A percentile compares a stretch with the other conserved stretches of the same genome.
phyloP scores from a whole-genome alignment of 2,888 invertebrate genomes.

The Charanyca ferruginea region DNA sequence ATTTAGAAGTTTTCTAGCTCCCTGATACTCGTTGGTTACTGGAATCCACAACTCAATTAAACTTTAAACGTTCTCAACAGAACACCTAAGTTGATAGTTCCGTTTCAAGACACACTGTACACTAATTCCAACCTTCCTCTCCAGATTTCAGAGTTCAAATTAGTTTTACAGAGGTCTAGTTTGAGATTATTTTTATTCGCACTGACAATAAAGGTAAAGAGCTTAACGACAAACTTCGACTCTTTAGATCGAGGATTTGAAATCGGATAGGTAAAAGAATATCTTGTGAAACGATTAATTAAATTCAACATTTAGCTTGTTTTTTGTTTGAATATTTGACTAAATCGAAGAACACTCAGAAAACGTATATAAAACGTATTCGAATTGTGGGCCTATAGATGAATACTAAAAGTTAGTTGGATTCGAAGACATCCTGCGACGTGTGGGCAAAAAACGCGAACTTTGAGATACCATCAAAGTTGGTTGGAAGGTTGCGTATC shows the following conservation, averaged over 20 bases:
- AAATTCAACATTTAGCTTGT: slow-evolving; percentile 23
- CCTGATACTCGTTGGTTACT: slow-evolving; percentile 79
- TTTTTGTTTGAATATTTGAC: slow-evolving; percentile 22
- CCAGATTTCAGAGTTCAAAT: not conserved
- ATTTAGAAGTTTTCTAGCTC: slow-evolving; percentile 73
- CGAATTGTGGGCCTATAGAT: too few species aligned
- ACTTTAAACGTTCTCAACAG: slow-evolving; percentile 83
- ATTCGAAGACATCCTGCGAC: too few species aligned
- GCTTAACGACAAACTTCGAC: slow-evolving; percentile 55
- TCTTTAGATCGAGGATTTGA: slow-evolving; percentile 39
- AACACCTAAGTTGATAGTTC: slow-evolving; percentile 77
- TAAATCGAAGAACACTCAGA: not conserved
- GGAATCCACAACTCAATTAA: slow-evolving; percentile 86
- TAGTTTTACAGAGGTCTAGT: slow-evolving; percentile 15
- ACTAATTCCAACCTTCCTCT: not conserved
- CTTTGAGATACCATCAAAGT: too few species aligned
- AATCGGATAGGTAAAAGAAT: slow-evolving; percentile 36
- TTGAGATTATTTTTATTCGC: slow-evolving; percentile 53
- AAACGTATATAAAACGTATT: too few species aligned
- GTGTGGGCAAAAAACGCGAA: too few species aligned
- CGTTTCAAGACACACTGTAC: not conserved
- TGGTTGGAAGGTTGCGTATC: too few species aligned
- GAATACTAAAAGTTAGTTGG: too few species aligned
- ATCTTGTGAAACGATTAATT: slow-evolving; percentile 28
- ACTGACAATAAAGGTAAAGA: slow-evolving; percentile 53